Evolutionary conservation across 1,140 invertebrate species (phyloP), one percentile per base, ranked within the genome.

Genomic region (Trachymyrmex cornetzi): DNA sequence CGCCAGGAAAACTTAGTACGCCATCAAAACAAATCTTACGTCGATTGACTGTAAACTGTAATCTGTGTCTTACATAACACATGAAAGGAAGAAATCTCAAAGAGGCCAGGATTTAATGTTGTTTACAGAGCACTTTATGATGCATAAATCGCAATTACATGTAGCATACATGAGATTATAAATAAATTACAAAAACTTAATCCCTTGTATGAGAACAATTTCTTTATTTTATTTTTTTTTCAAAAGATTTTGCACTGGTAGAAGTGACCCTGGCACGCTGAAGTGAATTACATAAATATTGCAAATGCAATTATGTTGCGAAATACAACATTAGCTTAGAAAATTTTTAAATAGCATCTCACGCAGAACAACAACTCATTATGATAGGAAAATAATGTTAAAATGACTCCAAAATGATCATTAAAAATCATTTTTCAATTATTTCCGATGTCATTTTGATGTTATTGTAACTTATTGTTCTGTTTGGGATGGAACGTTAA

Each of bases 41-140:
- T 72, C 38, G 84, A 86, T 86, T 53, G 88, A 53, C 14, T 16
- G 3, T 44, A 11, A 44, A 44, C 66, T 85, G 63, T 44, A 86
- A 87, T 88, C 89, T 84, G 87, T 59, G 82, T 93, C 92, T 93
- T 93, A 93, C 74, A 89, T 93, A 93, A 93, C 89, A 89, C 59
- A 24, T 14, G 61, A 87, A 86, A 48, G 72, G 53, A 64, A 69
- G 59, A 71, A 77, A 66, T 75, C n/a, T 1, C 61, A 30, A 55
- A 44, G 57, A 77, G 16, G 55, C 63, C 9, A 5, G 7, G 50
- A 14, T 34, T 30, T 44, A 7, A 44, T 55, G 24, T 57, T 24
- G n/a, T n/a, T 87, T 57, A 22, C n/a, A 6, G 7, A 7, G 19
- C 7, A 9, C n/a, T 9, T n/a, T 50, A 6, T 63, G 5, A 30